phyloP scores from a whole-genome alignment of 2,888 invertebrate species.

The Pediacus dermestoides region DNA sequence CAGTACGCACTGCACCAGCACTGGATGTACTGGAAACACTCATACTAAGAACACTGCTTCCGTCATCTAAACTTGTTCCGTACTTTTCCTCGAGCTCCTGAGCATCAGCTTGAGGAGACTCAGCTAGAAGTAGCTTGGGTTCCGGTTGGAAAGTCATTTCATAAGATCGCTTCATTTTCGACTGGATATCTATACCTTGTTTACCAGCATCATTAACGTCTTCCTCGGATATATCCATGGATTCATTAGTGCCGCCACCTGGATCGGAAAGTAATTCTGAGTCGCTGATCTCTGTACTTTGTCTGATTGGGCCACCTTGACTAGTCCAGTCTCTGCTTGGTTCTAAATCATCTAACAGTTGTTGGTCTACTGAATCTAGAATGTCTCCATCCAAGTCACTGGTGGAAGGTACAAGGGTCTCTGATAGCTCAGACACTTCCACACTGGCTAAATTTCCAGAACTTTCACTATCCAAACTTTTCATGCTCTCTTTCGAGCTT shows the following conservation, averaged over 20 bases:
- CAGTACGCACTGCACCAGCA: slow-evolving; percentile 46
- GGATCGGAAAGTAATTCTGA: slow-evolving; percentile 34
- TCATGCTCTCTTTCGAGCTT: slow-evolving; percentile 86
- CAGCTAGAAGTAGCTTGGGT: slow-evolving; percentile 47
- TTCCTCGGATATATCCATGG: slow-evolving; percentile 57
- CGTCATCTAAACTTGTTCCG: slow-evolving; percentile 58
- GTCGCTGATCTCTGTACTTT: slow-evolving; percentile 41
- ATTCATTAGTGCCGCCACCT: slow-evolving; percentile 45
- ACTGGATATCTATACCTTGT: slow-evolving; percentile 56
- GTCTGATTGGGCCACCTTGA: slow-evolving; percentile 28
- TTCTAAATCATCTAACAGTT: slow-evolving; percentile 44
- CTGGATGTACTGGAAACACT: slow-evolving; percentile 60
- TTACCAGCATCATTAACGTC: slow-evolving; percentile 51
- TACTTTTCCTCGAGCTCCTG: slow-evolving; percentile 53
- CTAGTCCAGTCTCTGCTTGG: slow-evolving; percentile 29
- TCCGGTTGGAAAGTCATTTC: slow-evolving; percentile 85
- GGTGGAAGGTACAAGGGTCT: slow-evolving; percentile 88
- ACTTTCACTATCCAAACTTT: slow-evolving; percentile 83
- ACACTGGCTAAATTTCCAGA: slow-evolving; percentile 86
- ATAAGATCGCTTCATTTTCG: slow-evolving; percentile 80
- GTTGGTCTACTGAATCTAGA: slow-evolving; percentile 60
- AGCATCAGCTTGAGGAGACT: slow-evolving; percentile 53
- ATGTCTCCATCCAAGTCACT: slow-evolving; percentile 75
- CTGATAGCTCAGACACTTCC: slow-evolving; percentile 88
- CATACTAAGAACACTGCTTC: slow-evolving; percentile 56